phyloP scores from a whole-genome alignment of 2,797 vertebrate genomes.

The Peromyscus eremicus region DNA sequence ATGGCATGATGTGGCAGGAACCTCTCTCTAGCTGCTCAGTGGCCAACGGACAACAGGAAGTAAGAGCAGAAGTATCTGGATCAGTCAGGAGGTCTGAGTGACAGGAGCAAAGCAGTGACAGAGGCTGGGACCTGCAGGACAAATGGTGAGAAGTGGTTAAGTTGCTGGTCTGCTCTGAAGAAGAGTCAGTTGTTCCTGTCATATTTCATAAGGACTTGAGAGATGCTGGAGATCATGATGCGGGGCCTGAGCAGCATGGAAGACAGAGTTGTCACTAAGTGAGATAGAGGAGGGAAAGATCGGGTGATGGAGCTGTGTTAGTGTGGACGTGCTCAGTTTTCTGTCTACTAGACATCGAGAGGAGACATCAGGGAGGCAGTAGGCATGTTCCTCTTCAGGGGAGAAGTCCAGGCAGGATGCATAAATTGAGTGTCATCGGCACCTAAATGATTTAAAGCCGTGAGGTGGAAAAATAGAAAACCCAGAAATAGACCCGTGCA shows the following conservation, averaged over 20 bases:
- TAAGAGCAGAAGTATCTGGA: background rate
- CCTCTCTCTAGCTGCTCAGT: background rate
- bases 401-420: background rate
- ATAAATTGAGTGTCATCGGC: background rate
- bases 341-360: background rate
- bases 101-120: background rate
- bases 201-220: background rate
- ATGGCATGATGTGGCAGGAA: background rate
- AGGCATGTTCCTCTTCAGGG: background rate
- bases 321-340: background rate
- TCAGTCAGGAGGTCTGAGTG: background rate
- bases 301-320: background rate
- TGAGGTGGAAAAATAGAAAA: background rate
- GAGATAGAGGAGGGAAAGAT: background rate
- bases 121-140: background rate
- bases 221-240: background rate
- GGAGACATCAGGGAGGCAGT: background rate
- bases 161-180: background rate
- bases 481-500: background rate
- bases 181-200: background rate
- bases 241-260: background rate
- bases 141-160: background rate
- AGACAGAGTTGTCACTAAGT: background rate
- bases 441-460: constrained; percentile 17
- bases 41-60: background rate